Evolutionary conservation across 2,797 vertebrate species (phyloP).

Genomic region (Falco naumanni): DNA sequence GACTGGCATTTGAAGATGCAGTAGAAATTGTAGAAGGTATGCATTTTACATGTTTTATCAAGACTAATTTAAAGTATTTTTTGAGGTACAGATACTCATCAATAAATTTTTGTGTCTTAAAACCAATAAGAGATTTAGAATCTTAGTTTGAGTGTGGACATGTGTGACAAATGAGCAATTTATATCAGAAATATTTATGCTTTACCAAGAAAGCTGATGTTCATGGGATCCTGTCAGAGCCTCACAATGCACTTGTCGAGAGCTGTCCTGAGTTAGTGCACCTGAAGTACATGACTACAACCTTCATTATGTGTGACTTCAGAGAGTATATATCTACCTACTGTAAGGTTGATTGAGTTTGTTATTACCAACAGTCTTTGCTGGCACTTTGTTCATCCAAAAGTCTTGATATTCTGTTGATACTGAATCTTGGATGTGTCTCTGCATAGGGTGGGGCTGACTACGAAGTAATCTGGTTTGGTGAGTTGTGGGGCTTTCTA

Average conservation of each 20-base stretch:
- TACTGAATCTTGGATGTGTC: neutral
- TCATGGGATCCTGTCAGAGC: neutral
- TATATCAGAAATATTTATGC: conserved; percentile 38
- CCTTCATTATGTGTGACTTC: neutral
- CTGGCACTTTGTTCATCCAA: neutral
- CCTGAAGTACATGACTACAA: neutral
- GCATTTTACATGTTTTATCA: neutral
- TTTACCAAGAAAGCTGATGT: conserved; percentile 46
- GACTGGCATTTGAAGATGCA: neutral
- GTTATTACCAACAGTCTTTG: neutral
- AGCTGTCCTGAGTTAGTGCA: neutral
- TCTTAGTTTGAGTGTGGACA: conserved; percentile 6
- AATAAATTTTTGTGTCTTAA: conserved; percentile 20
- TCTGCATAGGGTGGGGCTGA: neutral
- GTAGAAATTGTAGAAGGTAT: neutral
- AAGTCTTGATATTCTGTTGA: neutral
- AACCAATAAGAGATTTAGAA: conserved; percentile 32
- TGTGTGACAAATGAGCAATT: conserved; percentile 49
- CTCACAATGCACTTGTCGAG: neutral
- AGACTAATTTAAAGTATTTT: neutral
- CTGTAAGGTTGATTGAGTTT: neutral
- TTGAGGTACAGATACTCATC: neutral
- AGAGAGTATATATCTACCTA: neutral
- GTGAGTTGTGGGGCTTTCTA: conserved; percentile 59
- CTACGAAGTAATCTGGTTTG: neutral